Evolutionary conservation across 2,888 invertebrate genomes (phyloP), one percentile per base, ranked within the genome.

Genomic region (Agrochola macilenta): DNA sequence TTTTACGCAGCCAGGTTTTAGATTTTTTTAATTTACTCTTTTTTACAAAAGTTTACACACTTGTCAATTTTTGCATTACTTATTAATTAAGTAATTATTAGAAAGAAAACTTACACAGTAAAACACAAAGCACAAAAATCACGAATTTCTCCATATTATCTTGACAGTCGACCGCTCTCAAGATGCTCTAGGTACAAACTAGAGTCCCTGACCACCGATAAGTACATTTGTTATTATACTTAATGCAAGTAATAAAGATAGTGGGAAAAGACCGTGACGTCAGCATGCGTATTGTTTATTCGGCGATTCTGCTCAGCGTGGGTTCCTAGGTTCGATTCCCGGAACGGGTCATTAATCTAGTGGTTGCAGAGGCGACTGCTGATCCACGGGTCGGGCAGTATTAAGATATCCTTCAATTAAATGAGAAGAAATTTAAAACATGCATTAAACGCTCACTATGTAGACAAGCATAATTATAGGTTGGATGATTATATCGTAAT

Each of bases 101-200:
- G 2, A 60, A 60, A 69, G 12, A 63, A 66, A 74, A 90, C 91
- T 92, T 87, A 92, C 92, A 78, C 11, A 89, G 57, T 43, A 88
- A n/a, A 52, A 81, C 20, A 74, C 83, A 78, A 8, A 90, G n/a
- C 35, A 88, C 81, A 64, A 88, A 30, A 26, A 78, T 61, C 49
- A 74, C 78, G 81, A 81, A 86, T 71, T 79, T 81, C 72, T 80
- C 81, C 91, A 91, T 82, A 26, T 72, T 89, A 64, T 75, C 61
- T 76, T 54, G 57, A 39, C 54, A 65, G 66, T 43, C 64, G 68
- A 68, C 70, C 61, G 76, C 79, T 80, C 82, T 8, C 63, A n/a
- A 78, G 77, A 69, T 39, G 60, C 30, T 54, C 58, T 57, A 14
- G 60, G 74, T 71, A 76, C 71, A 61, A 63, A 87, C 63, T 57